phyloP scores from a whole-genome alignment of 1,140 invertebrate genomes.

The Patella vulgata region DNA sequence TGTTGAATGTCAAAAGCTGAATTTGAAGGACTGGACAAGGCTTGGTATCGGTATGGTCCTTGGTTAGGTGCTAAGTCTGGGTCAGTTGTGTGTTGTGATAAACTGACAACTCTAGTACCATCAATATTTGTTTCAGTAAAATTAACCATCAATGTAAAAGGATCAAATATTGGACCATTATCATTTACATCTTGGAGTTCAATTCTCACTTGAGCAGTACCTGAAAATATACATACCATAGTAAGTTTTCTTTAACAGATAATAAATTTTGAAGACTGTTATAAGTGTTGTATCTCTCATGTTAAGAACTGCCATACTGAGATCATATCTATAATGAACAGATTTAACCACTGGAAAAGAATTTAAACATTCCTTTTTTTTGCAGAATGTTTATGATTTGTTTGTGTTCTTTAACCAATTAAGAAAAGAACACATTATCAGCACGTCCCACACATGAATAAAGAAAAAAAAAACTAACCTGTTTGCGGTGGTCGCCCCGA shows the following conservation, averaged over 20 bases:
- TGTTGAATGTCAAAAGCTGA: conserved; percentile 80
- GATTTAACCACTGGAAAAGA: too few species aligned
- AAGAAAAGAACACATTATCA: too few species aligned
- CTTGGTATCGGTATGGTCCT: conserved; percentile 84
- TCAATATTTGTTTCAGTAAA: conserved; percentile 89
- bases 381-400: too few species aligned
- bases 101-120: conserved; percentile 83
- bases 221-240: conserved; percentile 60
- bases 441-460: too few species aligned
- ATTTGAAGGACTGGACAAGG: conserved; percentile 80
- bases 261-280: too few species aligned
- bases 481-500: conserved; percentile 81
- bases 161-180: conserved; percentile 87
- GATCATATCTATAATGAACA: too few species aligned
- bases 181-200: conserved; percentile 89
- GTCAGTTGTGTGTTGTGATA: conserved; percentile 80
- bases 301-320: too few species aligned
- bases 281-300: too few species aligned
- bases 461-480: conserved; percentile 70
- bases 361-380: too few species aligned
- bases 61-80: conserved; percentile 89
- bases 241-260: too few species aligned
- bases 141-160: conserved; percentile 80
- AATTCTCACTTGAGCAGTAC: conserved; percentile 83
- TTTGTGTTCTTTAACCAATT: too few species aligned